These are phyloP conservation scores for Branchinecta lindahli DNA, from an alignment of 1,140 invertebrate species.

Conservation along the genomic window DNA sequence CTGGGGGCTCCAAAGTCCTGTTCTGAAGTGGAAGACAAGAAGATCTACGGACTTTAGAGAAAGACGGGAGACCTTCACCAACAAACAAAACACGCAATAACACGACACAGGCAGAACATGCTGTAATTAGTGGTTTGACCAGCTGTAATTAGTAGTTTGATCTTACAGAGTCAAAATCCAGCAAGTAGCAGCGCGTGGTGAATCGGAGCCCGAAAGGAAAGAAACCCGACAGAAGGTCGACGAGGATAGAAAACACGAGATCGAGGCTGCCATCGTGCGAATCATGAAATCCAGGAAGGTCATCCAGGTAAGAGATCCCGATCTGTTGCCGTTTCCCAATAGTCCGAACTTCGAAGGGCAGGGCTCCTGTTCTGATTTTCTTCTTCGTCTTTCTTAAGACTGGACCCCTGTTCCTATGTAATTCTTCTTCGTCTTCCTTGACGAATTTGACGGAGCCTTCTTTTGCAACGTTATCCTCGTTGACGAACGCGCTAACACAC, in stretches of 20 bases:
- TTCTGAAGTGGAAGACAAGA: background rate
- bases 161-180: conserved; percentile 68
- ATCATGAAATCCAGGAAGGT: conserved; percentile 98
- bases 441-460: no score
- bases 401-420: no score
- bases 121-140: no score
- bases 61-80: conserved; percentile 14
- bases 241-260: conserved; percentile 98
- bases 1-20: conserved; percentile 23
- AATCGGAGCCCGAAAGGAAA: conserved; percentile 93
- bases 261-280: conserved; percentile 96
- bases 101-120: no score
- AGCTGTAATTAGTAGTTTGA: no score
- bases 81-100: no score
- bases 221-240: conserved; percentile 97
- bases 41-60: no score
- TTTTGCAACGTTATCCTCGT: no score
- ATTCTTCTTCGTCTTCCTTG: no score
- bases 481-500: no score
- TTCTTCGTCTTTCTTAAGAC: no score
- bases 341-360: background rate
- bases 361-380: no score
- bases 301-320: conserved; percentile 46
- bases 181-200: conserved; percentile 89
- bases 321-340: background rate